phyloP scores from a whole-genome alignment of 2,113 vertebrate species.

The Cyprichromis sp. region DNA sequence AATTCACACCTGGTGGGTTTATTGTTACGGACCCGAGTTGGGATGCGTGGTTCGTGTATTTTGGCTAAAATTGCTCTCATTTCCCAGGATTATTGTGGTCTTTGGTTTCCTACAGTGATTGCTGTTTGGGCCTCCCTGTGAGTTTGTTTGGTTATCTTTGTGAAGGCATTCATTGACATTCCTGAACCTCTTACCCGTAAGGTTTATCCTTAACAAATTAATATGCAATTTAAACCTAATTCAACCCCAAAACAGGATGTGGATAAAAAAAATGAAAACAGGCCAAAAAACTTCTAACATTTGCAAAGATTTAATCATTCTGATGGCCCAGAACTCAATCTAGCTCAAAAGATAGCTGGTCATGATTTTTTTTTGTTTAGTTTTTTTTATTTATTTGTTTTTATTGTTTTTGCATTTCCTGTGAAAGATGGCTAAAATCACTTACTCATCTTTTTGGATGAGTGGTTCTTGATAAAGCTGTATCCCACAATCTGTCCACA shows the following conservation, averaged over 20 bases:
- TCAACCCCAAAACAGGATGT: not conserved
- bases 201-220: not conserved
- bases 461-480: not conserved
- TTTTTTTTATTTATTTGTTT: not conserved
- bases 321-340: not conserved
- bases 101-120: not conserved
- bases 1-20: not conserved
- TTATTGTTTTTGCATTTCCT: not conserved
- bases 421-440: not conserved
- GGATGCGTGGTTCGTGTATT: not conserved
- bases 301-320: not conserved
- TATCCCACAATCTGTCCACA: not conserved
- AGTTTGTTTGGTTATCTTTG: not conserved
- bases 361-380: not conserved
- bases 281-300: not conserved
- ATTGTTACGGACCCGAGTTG: rapidly evolving
- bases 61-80: not conserved
- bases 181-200: not conserved
- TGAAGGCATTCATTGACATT: not conserved
- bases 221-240: not conserved
- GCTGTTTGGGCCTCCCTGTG: not conserved
- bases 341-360: not conserved
- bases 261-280: not conserved
- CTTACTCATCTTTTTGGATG: not conserved
- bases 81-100: not conserved